Evolutionary conservation across 2,888 invertebrate genomes (phyloP), one percentile per base, ranked within the genome.

Genomic region (Tortricodes alternella): DNA sequence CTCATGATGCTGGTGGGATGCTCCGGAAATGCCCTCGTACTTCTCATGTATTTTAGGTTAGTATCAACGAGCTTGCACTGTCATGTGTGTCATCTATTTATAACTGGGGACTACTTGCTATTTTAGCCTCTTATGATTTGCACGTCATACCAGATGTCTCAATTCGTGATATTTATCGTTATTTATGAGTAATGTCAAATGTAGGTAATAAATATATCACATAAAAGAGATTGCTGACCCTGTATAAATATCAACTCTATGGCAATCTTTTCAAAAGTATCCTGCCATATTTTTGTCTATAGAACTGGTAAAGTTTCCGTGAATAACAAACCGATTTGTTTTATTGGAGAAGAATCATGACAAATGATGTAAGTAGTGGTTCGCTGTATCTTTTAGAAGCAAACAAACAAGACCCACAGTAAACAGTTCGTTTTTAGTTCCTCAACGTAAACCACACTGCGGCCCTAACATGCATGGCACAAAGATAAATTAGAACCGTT

Each of bases 1-100:
- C 67, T 93, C 24, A 89, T 96, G 71, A 92, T 93, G 78, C 70
- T 91, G 1, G 76, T 93, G 24, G 96, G 96, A 6, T 87, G 92
- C 53, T 84, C 91, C 34, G 95, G 95, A 50, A 96, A 96, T 74
- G 86, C 91, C 5, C 85, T 94, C 29, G 95, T 96, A 41, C 92
- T 96, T 59, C 91, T 92, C 62, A 93, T 96, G 92, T 95, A 94
- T 74, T 76, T 91, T 65, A 94, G 93, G 95, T 95, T 74, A 92
- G 92, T 85, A 53, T n/a, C 18, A 37, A 52, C 6, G 11, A 38
- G n/a, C 9, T 19, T n/a, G 18, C 8, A 16, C 9, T 46, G 21
- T n/a, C n/a, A 3, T 1, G n/a, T 3, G 24, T 19, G 15, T 19
- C 7, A 16, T 9, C 51, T 55, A 55, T 55, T 55, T 35, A 43